Percentiles rank a stretch among this genome's conserved stretches.
These are phyloP conservation scores for Crocodylus rhombifer DNA, from an alignment of 2,797 vertebrate species.

Conservation along the genomic window DNA sequence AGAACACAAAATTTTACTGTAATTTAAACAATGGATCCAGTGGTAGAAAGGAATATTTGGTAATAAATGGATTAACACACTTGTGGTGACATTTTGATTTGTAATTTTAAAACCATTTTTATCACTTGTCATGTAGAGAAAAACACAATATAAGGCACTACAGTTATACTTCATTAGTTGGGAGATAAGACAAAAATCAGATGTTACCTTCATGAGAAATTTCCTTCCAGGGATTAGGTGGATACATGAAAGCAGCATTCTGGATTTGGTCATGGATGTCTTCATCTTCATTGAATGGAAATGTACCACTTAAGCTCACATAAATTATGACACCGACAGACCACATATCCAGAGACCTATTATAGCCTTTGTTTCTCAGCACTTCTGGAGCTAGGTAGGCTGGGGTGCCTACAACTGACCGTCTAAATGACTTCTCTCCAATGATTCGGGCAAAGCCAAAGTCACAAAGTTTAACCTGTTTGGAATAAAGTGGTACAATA, in stretches of 20 bases:
- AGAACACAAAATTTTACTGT: not conserved
- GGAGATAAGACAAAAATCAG: not conserved
- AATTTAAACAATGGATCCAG: not conserved
- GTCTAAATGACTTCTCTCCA: slow-evolving; percentile 95
- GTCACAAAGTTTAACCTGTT: slow-evolving; percentile 96
- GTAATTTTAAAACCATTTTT: not conserved
- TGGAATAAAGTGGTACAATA: slow-evolving; percentile 28
- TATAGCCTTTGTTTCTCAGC: slow-evolving; percentile 95
- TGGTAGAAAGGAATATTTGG: too few relatives aligned
- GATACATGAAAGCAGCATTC: slow-evolving; percentile 98
- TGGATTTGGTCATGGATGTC: slow-evolving; percentile 99
- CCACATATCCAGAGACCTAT: slow-evolving; percentile 98
- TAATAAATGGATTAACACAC: too few relatives aligned
- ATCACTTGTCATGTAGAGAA: rapidly evolving
- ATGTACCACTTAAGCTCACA: slow-evolving; percentile 96
- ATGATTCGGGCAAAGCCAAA: slow-evolving; percentile 98
- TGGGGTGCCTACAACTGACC: slow-evolving; percentile 96
- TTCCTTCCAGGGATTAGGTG: slow-evolving; percentile 97
- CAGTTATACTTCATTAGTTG: not conserved
- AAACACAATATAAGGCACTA: not conserved
- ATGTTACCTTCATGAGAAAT: slow-evolving; percentile 91
- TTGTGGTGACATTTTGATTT: not conserved
- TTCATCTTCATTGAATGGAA: slow-evolving; percentile 98
- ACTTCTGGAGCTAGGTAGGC: slow-evolving; percentile 97
- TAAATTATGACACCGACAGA: slow-evolving; percentile 98